These are phyloP conservation scores for Eucidaris tribuloides DNA, from an alignment of 35 echinoderm and acorn worm species.

Conservation along the genomic window DNA sequence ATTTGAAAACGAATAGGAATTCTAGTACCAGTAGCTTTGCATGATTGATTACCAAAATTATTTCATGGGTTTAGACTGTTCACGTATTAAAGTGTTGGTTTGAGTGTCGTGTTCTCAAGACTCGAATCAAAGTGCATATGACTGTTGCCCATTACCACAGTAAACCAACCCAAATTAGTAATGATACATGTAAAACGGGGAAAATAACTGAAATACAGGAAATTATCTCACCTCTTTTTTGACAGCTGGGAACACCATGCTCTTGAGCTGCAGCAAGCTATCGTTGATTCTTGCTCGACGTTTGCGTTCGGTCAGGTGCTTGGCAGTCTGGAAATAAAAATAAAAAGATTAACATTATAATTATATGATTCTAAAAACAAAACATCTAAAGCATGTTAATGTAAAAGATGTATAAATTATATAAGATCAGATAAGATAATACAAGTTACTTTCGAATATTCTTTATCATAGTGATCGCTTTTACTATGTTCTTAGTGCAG, in stretches of 20 bases:
- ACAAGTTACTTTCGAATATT: slow-evolving; percentile 2
- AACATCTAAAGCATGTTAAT: neutral
- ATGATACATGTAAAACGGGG: neutral
- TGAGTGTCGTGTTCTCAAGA: neutral
- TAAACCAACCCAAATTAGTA: neutral
- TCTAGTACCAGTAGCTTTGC: no score
- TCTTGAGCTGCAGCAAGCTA: slow-evolving; percentile 80
- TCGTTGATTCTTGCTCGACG: slow-evolving; percentile 89
- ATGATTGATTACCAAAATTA: no score
- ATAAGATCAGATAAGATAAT: neutral
- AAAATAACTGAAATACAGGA: neutral
- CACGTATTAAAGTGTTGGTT: no score
- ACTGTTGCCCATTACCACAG: neutral
- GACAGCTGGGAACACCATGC: slow-evolving; percentile 73
- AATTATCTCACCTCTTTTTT: slow-evolving; percentile 82
- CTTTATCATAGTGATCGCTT: no score
- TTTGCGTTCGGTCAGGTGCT: slow-evolving; percentile 86
- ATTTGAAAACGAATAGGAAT: no score
- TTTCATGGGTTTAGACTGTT: no score
- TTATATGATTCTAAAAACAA: neutral
- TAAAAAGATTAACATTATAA: neutral
- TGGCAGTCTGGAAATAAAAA: slow-evolving; percentile 65
- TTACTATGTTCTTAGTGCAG: no score
- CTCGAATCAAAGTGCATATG: neutral
- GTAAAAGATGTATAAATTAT: neutral